Evolutionary conservation across 1,140 invertebrate species (phyloP).

Genomic region (Calliopsis andreniformis): DNA sequence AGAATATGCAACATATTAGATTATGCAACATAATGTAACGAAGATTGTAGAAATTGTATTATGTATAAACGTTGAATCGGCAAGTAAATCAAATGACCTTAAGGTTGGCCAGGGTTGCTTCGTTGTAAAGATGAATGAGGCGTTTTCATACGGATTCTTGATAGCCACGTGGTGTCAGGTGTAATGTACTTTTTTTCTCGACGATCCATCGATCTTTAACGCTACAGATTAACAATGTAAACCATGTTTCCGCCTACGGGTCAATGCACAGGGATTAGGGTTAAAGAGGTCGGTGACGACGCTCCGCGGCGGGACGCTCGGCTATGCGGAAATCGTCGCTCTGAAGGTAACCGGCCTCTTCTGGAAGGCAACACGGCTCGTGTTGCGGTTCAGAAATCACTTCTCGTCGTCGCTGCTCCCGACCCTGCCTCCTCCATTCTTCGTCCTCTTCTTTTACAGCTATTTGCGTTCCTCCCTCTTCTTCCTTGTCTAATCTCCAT

Average conservation of each 20-base stretch:
- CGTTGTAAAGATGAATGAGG: not conserved
- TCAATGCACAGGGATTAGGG: slow-evolving; percentile 86
- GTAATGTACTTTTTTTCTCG: slow-evolving; percentile 19
- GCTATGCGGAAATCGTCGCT: slow-evolving; percentile 96
- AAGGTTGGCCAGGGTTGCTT: not conserved
- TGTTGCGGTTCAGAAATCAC: slow-evolving; percentile 59
- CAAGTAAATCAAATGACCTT: not conserved
- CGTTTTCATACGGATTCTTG: slow-evolving; percentile 22
- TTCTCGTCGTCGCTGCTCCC: slow-evolving; percentile 46
- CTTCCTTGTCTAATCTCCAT: slow-evolving; percentile 4
- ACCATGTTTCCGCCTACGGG: slow-evolving; percentile 79
- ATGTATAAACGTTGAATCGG: not conserved
- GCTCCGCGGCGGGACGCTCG: slow-evolving; percentile 91
- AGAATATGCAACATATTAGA: too few relatives aligned
- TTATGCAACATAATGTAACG: too few relatives aligned
- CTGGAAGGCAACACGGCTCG: slow-evolving; percentile 62
- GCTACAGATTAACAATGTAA: slow-evolving; percentile 74
- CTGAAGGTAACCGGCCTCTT: slow-evolving; percentile 89
- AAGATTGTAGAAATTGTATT: too few relatives aligned
- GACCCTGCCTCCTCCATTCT: slow-evolving; percentile 18
- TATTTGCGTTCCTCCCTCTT: not conserved
- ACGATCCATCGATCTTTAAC: slow-evolving; percentile 40
- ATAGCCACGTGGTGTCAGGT: slow-evolving; percentile 4
- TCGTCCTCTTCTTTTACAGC: not conserved
- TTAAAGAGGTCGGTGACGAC: slow-evolving; percentile 96